Base-by-base conservation (phyloP, 2,888 invertebrate genomes). In the Polietes domitor region DNA sequence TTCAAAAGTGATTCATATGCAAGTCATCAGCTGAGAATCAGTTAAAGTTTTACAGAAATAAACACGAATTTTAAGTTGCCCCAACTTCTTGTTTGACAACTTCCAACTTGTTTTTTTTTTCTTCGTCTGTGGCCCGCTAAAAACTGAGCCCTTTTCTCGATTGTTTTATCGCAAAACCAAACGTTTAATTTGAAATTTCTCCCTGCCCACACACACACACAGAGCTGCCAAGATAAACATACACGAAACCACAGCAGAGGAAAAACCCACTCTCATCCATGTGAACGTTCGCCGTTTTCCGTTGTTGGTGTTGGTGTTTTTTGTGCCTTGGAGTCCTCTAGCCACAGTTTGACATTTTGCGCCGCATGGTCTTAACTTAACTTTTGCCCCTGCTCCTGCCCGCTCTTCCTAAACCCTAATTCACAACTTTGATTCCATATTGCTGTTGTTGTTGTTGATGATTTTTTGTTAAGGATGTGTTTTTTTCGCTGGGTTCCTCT, bases 341-440 rank as follows among this genome's bases (percentile, higher is more conserved):
- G 77, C 80, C 83, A 74, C 83, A 83, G 73, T 80, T 83, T 80
- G 83, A 83, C 83, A 83, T 83, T 77, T 83, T 80, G 77, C 76
- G 83, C 80, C 77, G 83, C 50, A 83, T 80, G 83, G 80, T 70
- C 73, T 79, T 71, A 76, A 26, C 63, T 65, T 78, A 72, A 72
- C 65, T 73, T 74, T 72, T 72, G 17, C 17, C 50, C 50, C 50
- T 10, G 2, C 43, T n/a, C 50, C 15, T 5, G n/a, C 50, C 1
- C 50, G 50, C 3, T 4, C 50, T n/a, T n/a, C n/a, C n/a, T n/a
- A n/a, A n/a, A 5, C 10, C 1, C 15, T n/a, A 47, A 15, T 47
- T 47, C 58, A 24, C 32, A 63, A 63, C 32, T 24, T 63, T 12
- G 63, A 58, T 24, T 17, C 21, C 19, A 63, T 17, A 28, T 37